phyloP scores from a whole-genome alignment of 2,797 vertebrate genomes.

The Liparis tanakae region DNA sequence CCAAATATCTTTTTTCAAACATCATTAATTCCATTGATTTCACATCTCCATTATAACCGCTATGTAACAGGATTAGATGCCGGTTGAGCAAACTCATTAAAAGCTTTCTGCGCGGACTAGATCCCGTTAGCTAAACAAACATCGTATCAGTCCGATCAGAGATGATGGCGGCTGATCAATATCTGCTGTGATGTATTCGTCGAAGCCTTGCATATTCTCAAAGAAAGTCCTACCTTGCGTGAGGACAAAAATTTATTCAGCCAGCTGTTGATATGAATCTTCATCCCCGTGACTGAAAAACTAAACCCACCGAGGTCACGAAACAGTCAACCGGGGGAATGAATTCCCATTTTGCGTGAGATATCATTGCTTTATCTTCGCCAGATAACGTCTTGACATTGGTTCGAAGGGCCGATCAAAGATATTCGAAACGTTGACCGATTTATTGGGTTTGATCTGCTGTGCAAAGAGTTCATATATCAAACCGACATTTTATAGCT shows the following conservation, averaged over 20 bases:
- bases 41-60: background rate
- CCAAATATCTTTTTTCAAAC: no score
- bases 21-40: background rate
- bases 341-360: background rate
- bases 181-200: slow-evolving; percentile 17
- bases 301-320: slow-evolving; percentile 9
- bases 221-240: slow-evolving; percentile 6
- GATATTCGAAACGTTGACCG: background rate
- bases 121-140: slow-evolving; percentile 26
- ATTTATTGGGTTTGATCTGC: background rate
- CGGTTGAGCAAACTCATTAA: slow-evolving; percentile 15
- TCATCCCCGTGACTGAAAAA: slow-evolving; percentile 18
- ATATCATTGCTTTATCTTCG: background rate
- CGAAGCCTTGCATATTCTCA: slow-evolving; percentile 27
- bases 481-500: slow-evolving; percentile 13
- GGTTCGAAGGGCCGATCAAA: background rate
- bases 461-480: slow-evolving; percentile 7
- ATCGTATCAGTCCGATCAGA: slow-evolving; percentile 28
- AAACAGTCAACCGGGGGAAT: slow-evolving; percentile 8
- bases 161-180: slow-evolving; percentile 9
- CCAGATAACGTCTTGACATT: slow-evolving; percentile 1
- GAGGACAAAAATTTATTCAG: slow-evolving; percentile 14
- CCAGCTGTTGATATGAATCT: slow-evolving; percentile 14
- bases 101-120: background rate
- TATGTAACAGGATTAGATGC: slow-evolving; percentile 17